Evolutionary conservation across 2,888 invertebrate species (phyloP).

Genomic region (Ochropleura leucogaster): DNA sequence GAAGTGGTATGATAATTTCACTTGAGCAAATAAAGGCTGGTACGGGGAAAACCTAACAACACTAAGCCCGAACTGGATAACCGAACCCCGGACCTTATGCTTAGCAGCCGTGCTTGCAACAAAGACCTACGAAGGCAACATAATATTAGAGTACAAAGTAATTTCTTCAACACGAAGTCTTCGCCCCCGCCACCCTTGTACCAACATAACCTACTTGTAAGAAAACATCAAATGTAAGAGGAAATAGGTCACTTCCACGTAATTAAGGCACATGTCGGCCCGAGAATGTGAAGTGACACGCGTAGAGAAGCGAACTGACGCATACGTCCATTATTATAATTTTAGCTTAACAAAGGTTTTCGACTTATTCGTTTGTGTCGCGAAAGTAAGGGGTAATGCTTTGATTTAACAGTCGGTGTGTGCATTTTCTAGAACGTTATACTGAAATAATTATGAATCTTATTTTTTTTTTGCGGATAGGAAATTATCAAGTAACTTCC

Average conservation of each 20-base stretch:
- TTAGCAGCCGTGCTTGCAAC: background rate
- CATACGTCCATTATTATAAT: conserved; percentile 29
- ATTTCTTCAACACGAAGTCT: background rate
- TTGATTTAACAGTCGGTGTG: background rate
- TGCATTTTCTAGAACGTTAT: no score
- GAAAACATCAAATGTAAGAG: conserved; percentile 35
- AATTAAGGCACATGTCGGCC: conserved; percentile 44
- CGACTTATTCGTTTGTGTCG: conserved; percentile 18
- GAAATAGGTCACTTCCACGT: conserved; percentile 50
- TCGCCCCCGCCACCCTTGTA: conserved; percentile 10
- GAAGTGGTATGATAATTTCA: no score
- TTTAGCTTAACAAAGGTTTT: conserved; percentile 23
- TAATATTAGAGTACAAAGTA: background rate
- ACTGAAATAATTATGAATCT: no score
- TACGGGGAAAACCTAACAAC: background rate
- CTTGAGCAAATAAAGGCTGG: no score
- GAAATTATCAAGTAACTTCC: no score
- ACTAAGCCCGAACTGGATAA: no score
- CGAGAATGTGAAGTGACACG: conserved; percentile 47
- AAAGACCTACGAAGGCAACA: no score
- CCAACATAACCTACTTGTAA: conserved; percentile 48
- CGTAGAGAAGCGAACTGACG: conserved; percentile 15
- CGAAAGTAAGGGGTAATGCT: background rate
- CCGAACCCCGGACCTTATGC: background rate
- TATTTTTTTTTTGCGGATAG: no score